Conservation (phyloP, 2,888 invertebrate genomes). For the Blastobasis lacticolella region DNA sequence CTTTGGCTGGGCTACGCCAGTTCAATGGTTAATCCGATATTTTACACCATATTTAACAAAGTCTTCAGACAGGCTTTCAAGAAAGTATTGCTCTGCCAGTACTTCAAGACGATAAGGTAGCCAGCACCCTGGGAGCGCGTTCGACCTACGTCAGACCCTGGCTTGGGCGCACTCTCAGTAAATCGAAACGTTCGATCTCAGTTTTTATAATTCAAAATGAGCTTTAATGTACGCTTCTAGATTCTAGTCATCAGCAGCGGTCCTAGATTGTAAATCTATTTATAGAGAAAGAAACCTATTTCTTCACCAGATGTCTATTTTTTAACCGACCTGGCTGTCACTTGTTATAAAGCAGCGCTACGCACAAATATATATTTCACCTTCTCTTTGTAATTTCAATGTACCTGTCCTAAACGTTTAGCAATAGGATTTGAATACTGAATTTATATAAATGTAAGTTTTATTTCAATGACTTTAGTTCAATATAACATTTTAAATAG, state of each 20-base stretch:
- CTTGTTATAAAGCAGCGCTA: conserved; percentile 13
- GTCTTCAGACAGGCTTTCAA: conserved; percentile 94
- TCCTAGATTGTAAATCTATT: conserved; percentile 8
- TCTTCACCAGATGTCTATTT: conserved; percentile 12
- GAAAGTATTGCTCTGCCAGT: conserved; percentile 86
- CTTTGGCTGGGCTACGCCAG: conserved; percentile 96
- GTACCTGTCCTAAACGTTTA: conserved; percentile 4
- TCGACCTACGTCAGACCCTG: conserved; percentile 61
- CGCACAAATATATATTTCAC: conserved; percentile 13
- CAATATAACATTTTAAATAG: no score
- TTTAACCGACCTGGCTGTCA: conserved; percentile 10
- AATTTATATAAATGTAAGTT: neutral
- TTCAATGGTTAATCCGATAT: conserved; percentile 96
- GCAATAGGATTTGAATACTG: neutral
- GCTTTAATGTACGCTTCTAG: conserved; percentile 45
- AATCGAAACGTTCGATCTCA: conserved; percentile 61
- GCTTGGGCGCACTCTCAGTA: conserved; percentile 64
- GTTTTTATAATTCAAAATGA: conserved; percentile 48
- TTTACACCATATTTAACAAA: conserved; percentile 96
- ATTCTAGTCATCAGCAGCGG: conserved; percentile 20
- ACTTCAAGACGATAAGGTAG: conserved; percentile 71
- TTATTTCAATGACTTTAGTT: neutral
- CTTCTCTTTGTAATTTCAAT: conserved; percentile 9
- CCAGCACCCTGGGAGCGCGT: conserved; percentile 71
- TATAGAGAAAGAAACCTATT: neutral